Base-by-base conservation (phyloP, 1,140 invertebrate species). In the Tetraneura akinire region DNA sequence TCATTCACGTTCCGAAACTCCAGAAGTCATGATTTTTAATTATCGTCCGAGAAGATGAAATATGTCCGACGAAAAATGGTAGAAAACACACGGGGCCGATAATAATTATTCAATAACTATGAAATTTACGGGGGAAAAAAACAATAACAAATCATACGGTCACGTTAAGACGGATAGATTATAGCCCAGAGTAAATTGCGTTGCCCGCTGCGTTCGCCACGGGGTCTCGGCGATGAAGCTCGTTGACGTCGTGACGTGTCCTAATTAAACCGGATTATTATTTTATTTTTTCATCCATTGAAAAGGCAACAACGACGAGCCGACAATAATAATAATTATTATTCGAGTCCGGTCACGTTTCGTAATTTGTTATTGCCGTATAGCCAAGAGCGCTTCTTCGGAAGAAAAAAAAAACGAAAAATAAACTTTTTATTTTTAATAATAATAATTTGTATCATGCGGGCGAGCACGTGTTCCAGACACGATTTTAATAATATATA, bases 291-390 rank as follows among this genome's bases (percentile, higher is more conserved):
- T 47, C 45, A 21, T 37, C 21, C n/a, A 18, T 37, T 21, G 37
- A 62, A 60, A 62, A 23, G 32, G 23, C 49, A 45, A n/a, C 70
- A 47, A 53, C 70, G 21, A 42, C 68, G 26, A 76, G 51, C 51
- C 26, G 49, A 73, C 49, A 73, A 53, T 53, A 70, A 53, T 32
- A 53, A 74, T 74, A 51, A 73, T 53, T 29, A 76, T 62, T 62
- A 60, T 78, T 60, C 16, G 45, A 62, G 74, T 78, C 74, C 42
- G 74, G 74, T 78, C 74, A 78, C 74, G 74, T 78, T 78, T 57
- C 55, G 37, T 57, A 47, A 60, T 78, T 76, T 76, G 57, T 78
- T 78, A 47, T 47, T 14, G 3, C 21, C 21, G 11, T 13, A 18
- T 32, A 74, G 1, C 62, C 32, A 18, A 16, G 68, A 37, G 26